Percentiles rank a stretch among this genome's conserved stretches.
phyloP scores from a whole-genome alignment of 2,113 vertebrate species.

The Siniperca knerii region DNA sequence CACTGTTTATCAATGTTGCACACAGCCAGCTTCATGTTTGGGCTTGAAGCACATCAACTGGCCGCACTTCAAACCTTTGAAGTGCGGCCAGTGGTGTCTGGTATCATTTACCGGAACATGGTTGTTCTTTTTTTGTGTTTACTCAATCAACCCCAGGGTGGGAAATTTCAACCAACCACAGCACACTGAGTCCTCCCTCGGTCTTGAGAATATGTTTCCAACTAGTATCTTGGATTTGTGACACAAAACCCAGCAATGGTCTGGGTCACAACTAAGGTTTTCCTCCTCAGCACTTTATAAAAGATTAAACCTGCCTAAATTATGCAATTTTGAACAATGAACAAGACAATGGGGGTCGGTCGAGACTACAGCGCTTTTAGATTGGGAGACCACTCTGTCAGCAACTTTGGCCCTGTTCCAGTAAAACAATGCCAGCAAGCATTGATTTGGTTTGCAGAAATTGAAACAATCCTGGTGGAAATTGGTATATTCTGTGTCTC shows the following conservation, averaged over 20 bases:
- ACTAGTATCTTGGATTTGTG: too few species aligned
- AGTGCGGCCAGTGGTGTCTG: background rate
- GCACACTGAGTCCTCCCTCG: background rate
- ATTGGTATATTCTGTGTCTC: background rate
- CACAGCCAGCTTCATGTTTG: conserved; percentile 15
- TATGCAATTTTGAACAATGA: too few species aligned
- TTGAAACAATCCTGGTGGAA: background rate
- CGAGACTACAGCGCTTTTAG: background rate
- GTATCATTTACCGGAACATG: background rate
- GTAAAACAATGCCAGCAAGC: background rate
- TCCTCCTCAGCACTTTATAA: background rate
- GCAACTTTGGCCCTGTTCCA: background rate
- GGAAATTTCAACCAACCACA: background rate
- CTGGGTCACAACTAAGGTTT: background rate
- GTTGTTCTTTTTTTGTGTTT: conserved; percentile 8
- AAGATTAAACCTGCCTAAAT: background rate
- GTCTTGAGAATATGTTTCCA: background rate
- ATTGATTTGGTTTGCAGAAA: background rate
- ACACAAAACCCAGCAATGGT: background rate
- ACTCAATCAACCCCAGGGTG: background rate
- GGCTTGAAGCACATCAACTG: conserved; percentile 16
- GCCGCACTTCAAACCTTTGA: background rate
- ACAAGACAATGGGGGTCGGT: too few species aligned
- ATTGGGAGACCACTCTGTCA: background rate
- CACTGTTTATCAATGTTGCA: background rate